Conservation (phyloP, 1,140 invertebrate species). For the Vanessa tameamea region DNA sequence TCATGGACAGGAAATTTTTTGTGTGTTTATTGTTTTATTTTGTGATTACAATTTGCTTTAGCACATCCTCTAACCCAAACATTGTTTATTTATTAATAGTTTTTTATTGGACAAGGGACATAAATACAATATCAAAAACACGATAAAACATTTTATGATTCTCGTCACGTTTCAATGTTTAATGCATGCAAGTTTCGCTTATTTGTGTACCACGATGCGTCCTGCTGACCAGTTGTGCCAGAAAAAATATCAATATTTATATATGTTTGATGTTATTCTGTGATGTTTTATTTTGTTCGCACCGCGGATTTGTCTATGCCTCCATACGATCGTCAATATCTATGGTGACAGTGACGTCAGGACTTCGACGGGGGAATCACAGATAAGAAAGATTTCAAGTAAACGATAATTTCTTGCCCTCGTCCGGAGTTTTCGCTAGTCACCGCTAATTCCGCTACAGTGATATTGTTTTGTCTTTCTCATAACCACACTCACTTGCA, state of each 20-base stretch:
- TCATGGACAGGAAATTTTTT: constrained; percentile 72
- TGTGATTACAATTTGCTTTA: constrained; percentile 29
- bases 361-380: constrained; percentile 18
- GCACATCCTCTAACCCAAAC: constrained; percentile 34
- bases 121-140: not conserved
- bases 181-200: constrained; percentile 26
- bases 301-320: constrained; percentile 53
- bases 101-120: not conserved
- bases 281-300: constrained; percentile 19
- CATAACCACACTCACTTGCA: constrained; percentile 80
- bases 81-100: not conserved
- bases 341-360: constrained; percentile 54
- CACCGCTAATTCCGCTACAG: constrained; percentile 60
- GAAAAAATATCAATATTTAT: constrained; percentile 12
- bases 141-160: not conserved
- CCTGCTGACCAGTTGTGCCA: constrained; percentile 53
- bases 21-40: constrained; percentile 28
- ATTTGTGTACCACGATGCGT: constrained; percentile 9
- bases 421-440: constrained; percentile 25
- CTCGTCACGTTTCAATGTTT: constrained; percentile 14
- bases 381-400: constrained; percentile 12
- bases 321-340: constrained; percentile 63
- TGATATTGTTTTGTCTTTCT: constrained; percentile 57
- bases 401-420: not conserved
- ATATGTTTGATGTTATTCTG: constrained; percentile 29